Conservation (phyloP, 2,888 invertebrate species). For the Tipula confusa region DNA sequence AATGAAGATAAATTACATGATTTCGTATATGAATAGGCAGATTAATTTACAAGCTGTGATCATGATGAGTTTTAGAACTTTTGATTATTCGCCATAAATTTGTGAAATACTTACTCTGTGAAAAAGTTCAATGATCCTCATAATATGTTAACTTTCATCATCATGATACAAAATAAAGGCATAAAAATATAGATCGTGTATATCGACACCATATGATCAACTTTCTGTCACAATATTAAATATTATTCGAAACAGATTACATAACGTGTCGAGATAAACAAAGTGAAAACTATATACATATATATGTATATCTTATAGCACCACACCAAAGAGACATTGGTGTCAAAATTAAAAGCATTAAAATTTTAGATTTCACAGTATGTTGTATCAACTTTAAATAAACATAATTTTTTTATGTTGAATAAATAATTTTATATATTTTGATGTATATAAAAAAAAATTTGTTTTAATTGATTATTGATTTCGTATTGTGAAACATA, state of each 20-base stretch:
- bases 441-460: neutral
- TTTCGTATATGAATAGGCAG: neutral
- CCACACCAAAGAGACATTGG: slow-evolving; percentile 3
- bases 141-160: neutral
- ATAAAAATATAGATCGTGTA: neutral
- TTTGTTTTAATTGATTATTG: neutral
- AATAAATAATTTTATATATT: neutral
- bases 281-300: neutral
- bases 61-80: neutral
- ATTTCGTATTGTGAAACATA: neutral
- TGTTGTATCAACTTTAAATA: slow-evolving; percentile 3
- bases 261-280: neutral
- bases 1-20: neutral
- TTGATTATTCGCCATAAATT: neutral
- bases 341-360: slow-evolving; percentile 8
- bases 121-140: neutral
- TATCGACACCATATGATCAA: neutral
- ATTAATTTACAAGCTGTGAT: neutral
- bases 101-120: too few relatives aligned
- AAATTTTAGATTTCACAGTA: slow-evolving; percentile 20
- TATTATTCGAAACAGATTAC: neutral
- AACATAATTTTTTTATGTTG: slow-evolving; percentile 3
- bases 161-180: too few relatives aligned
- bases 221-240: neutral
- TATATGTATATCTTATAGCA: neutral